These are phyloP conservation scores for Stenolophus ochropezus DNA, from an alignment of 2,888 invertebrate species.

Conservation along the genomic window DNA sequence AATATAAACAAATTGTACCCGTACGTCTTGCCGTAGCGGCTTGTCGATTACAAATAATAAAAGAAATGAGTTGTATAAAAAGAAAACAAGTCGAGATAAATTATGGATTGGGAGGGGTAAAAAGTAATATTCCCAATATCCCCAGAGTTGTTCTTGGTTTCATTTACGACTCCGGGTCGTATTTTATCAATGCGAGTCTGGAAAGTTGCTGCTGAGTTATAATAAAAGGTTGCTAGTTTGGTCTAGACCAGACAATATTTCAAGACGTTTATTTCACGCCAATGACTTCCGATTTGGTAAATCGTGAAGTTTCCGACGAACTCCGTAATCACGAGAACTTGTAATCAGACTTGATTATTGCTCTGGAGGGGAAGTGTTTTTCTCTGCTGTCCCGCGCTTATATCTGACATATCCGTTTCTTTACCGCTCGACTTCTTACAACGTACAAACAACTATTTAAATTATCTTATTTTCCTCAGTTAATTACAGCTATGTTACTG, in stretches of 20 bases:
- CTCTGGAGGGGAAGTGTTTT: slow-evolving; percentile 26
- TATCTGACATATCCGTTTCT: background rate
- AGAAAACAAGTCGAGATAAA: background rate
- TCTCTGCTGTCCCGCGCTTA: slow-evolving; percentile 2
- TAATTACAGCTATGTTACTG: background rate
- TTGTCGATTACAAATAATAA: too few relatives aligned
- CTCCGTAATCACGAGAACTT: slow-evolving; percentile 52
- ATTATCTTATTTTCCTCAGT: background rate
- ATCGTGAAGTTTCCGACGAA: slow-evolving; percentile 52
- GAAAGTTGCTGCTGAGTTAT: slow-evolving; percentile 34
- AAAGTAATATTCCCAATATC: background rate
- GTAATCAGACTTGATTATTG: slow-evolving; percentile 43
- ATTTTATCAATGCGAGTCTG: slow-evolving; percentile 51
- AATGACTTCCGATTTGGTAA: slow-evolving; percentile 54
- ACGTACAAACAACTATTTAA: background rate
- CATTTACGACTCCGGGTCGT: slow-evolving; percentile 23
- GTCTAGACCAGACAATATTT: slow-evolving; percentile 56
- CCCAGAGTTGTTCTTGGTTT: slow-evolving; percentile 21
- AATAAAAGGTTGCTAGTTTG: slow-evolving; percentile 52
- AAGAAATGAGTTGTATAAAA: too few relatives aligned
- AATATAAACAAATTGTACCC: too few relatives aligned
- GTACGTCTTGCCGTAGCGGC: too few relatives aligned
- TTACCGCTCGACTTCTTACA: background rate
- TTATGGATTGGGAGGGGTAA: background rate
- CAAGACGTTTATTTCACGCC: slow-evolving; percentile 57